Percentiles rank a stretch among this genome's conserved stretches.
Conservation (phyloP, 2,888 invertebrate genomes). For the Scaptodrosophila latifasciaeformis region DNA sequence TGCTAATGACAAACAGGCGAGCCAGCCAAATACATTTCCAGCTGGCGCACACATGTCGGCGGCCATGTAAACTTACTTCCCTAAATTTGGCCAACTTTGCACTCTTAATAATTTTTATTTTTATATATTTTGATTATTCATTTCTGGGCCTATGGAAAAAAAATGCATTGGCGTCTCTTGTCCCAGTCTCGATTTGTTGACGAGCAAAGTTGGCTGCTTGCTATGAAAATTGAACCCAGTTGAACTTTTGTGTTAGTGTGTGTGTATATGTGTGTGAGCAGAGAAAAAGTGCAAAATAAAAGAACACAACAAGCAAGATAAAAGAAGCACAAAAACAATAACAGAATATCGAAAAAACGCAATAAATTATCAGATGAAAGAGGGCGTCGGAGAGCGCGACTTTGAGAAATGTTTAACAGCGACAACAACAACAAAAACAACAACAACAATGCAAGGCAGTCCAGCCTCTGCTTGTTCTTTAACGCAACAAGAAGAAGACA, state of each 20-base stretch:
- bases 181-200: no score
- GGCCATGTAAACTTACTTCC: no score
- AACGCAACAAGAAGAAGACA: background rate
- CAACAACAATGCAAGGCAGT: conserved; percentile 11
- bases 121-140: no score
- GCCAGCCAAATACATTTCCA: conserved; percentile 24
- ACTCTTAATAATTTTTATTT: no score
- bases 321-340: conserved; percentile 30
- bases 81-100: no score
- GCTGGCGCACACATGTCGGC: conserved; percentile 56
- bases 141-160: no score
- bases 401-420: conserved; percentile 28
- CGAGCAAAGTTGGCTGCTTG: no score
- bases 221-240: conserved; percentile 43
- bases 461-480: background rate
- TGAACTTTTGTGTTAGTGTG: conserved; percentile 36
- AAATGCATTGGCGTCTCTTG: no score
- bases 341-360: conserved; percentile 40
- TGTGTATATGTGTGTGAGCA: background rate
- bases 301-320: conserved; percentile 32
- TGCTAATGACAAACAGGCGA: no score
- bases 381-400: background rate
- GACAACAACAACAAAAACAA: conserved; percentile 21
- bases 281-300: conserved; percentile 1
- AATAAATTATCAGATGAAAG: conserved; percentile 60